These are phyloP conservation scores for Rhagonycha fulva DNA, from an alignment of 2,888 invertebrate genomes.

Conservation along the genomic window DNA sequence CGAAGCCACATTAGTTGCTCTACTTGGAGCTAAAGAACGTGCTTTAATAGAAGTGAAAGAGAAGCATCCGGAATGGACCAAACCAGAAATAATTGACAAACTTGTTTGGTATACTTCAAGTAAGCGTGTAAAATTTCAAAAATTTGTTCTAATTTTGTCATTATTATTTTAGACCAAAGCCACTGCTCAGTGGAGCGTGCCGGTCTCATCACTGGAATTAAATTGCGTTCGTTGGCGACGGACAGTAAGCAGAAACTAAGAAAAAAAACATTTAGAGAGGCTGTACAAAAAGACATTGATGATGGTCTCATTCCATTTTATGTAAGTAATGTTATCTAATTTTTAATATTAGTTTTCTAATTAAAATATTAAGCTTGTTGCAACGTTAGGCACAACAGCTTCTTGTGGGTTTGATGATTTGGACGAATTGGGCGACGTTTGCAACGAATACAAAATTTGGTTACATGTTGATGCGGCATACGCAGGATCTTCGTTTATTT, in stretches of 20 bases:
- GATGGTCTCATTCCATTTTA: slow-evolving; percentile 95
- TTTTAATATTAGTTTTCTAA: background rate
- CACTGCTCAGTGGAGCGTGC: slow-evolving; percentile 95
- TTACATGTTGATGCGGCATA: slow-evolving; percentile 97
- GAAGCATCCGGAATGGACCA: slow-evolving; percentile 75
- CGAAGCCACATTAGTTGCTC: slow-evolving; percentile 89
- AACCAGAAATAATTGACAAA: slow-evolving; percentile 73
- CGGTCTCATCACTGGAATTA: slow-evolving; percentile 86
- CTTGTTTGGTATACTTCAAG: slow-evolving; percentile 87
- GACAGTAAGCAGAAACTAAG: slow-evolving; percentile 74
- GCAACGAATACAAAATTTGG: slow-evolving; percentile 77
- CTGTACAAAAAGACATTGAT: slow-evolving; percentile 82
- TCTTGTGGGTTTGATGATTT: slow-evolving; percentile 92
- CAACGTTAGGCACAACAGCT: slow-evolving; percentile 94
- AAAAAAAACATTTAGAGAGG: slow-evolving; percentile 74
- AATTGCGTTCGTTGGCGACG: slow-evolving; percentile 72
- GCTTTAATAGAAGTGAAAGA: slow-evolving; percentile 70
- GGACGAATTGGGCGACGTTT: slow-evolving; percentile 89
- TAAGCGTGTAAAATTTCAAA: slow-evolving; percentile 1
- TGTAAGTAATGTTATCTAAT: slow-evolving; percentile 57
- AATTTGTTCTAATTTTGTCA: background rate
- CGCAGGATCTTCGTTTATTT: slow-evolving; percentile 94
- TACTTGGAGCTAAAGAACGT: slow-evolving; percentile 86
- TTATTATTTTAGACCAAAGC: slow-evolving; percentile 70
- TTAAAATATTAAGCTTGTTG: slow-evolving; percentile 56